Evolutionary conservation across 2,113 vertebrate species (phyloP).

Genomic region (Solea senegalensis): DNA sequence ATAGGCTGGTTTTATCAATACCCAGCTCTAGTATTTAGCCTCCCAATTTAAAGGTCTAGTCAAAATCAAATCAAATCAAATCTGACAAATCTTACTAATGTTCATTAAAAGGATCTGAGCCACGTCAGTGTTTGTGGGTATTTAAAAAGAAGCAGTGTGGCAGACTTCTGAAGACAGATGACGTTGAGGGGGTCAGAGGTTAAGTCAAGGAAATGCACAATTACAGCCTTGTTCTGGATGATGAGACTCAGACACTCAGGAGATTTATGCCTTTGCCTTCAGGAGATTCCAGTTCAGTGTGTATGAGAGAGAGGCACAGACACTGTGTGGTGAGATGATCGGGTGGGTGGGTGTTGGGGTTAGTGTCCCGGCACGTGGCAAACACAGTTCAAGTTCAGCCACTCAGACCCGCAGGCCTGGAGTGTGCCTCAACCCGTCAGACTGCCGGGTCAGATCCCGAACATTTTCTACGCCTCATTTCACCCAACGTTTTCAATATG

Average conservation of each 20-base stretch:
- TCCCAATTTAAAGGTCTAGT: too few relatives aligned
- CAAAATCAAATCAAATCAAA: too few relatives aligned
- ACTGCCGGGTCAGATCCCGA: conserved; percentile 4
- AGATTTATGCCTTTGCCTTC: conserved; percentile 57
- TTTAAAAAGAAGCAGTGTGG: conserved; percentile 43
- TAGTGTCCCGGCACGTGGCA: conserved; percentile 9
- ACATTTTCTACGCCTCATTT: conserved; percentile 19
- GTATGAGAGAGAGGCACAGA: neutral
- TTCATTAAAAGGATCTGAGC: conserved; percentile 1
- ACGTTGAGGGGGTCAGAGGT: conserved; percentile 59
- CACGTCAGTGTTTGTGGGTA: conserved; percentile 10
- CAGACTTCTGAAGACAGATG: conserved; percentile 60
- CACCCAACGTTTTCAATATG: neutral
- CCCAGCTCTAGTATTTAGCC: neutral
- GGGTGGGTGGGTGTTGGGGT: conserved; percentile 8
- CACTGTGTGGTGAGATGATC: conserved; percentile 11
- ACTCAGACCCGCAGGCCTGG: conserved; percentile 24
- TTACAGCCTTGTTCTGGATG: conserved; percentile 62
- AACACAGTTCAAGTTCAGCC: conserved; percentile 51
- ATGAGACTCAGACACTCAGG: conserved; percentile 43
- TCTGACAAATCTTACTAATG: neutral
- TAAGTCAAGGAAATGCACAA: conserved; percentile 73
- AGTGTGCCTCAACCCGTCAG: conserved; percentile 30
- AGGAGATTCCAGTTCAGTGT: conserved; percentile 39
- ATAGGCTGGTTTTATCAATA: neutral